Evolutionary conservation across 1,140 invertebrate genomes (phyloP), one percentile per base, ranked within the genome.

Genomic region (Carposina sasakii): DNA sequence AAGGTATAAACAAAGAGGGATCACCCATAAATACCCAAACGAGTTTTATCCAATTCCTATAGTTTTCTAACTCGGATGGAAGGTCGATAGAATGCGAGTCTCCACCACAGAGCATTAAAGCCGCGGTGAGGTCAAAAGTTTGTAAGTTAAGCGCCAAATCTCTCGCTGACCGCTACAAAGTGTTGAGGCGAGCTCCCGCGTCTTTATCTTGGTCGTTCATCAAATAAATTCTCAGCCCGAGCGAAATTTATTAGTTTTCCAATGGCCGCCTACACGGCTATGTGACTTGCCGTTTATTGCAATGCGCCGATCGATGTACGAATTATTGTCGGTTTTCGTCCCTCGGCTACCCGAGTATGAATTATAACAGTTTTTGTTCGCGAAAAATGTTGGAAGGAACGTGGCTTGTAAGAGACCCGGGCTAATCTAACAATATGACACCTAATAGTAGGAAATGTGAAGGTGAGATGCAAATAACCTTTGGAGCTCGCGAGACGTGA

Each of bases 231-330:
- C 71, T 62, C 53, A 65, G 57, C 49, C 59, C 60, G 60, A 62
- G 47, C 57, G 60, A 70, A 71, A 74, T 74, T 71, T 74, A 74
- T 71, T 66, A 67, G 62, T 63, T 70, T 69, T 63, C 59, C 60
- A 70, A 71, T 70, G 60, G 65, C 63, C 65, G 63, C 60, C 53
- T 60, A 47, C 53, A 53, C 60, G 52, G 55, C 55, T 60, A 47
- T 57, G 60, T 53, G 60, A 63, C 55, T 63, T 57, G 57, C 36
- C 53, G 17, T 57, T 66, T 69, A 63, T 61, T 63, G 58, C 53
- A 47, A 17, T 40, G 52, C 34, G 34, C 37, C 48, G 46, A 47
- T 47, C 33, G 34, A 22, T 37, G 24, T 37, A 37, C 23, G 45
- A 47, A 47, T 47, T 37, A 47, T 47, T 23, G 45, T 12, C 33